Conservation (phyloP, 2,113 vertebrate species). For the Struthidea cinerea region DNA sequence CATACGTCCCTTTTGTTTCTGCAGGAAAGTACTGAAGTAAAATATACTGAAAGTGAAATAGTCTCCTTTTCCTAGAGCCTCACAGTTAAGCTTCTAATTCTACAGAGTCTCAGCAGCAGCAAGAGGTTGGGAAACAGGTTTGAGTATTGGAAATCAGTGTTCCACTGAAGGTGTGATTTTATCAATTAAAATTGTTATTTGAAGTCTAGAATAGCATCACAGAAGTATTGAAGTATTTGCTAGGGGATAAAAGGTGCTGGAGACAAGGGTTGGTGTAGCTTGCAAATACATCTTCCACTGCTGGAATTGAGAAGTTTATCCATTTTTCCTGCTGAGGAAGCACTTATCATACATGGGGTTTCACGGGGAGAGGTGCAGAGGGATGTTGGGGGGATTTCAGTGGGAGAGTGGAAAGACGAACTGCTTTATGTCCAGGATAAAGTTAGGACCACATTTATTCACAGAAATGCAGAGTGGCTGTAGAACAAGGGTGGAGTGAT, state of each 20-base stretch:
- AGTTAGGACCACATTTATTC: not conserved
- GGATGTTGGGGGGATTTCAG: fast-evolving
- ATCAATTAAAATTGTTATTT: not conserved
- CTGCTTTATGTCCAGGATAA: not conserved
- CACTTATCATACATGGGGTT: not conserved
- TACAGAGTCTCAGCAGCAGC: not conserved
- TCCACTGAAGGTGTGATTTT: not conserved
- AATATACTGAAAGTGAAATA: not conserved
- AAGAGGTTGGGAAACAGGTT: not conserved
- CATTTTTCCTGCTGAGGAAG: not conserved
- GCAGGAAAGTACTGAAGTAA: not conserved
- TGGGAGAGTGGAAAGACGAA: not conserved
- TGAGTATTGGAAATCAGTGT: not conserved
- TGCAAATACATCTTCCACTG: not conserved
- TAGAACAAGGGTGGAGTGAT: not conserved
- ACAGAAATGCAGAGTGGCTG: not conserved
- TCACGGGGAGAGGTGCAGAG: not conserved
- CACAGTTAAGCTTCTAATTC: not conserved
- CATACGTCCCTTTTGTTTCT: not conserved
- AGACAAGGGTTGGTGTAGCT: not conserved
- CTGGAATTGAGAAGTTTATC: not conserved
- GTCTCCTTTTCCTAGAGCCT: not conserved
- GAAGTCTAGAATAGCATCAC: not conserved
- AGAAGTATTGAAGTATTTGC: not conserved
- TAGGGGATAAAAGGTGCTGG: not conserved